These are phyloP conservation scores for Porites evermanni DNA, from an alignment of 92 coral and sea anemone species.

Conservation along the genomic window DNA sequence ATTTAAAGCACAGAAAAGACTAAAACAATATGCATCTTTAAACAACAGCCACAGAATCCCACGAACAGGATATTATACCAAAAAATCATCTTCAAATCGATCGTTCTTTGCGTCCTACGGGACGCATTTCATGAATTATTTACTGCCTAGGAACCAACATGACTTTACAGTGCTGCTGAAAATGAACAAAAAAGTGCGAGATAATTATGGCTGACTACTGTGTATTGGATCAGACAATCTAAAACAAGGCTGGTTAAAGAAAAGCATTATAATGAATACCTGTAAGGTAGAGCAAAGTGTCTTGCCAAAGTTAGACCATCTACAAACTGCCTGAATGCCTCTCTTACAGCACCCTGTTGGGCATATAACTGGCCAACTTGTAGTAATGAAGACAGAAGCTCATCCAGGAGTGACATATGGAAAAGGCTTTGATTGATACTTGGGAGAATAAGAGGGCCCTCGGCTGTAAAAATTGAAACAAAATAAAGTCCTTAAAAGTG, in stretches of 20 bases:
- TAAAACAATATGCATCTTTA: too few species aligned
- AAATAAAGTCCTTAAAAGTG: neutral
- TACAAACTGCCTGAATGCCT: constrained; percentile 73
- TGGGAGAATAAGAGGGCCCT: constrained; percentile 28
- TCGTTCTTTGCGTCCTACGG: too few species aligned
- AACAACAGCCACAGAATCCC: too few species aligned
- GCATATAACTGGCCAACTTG: constrained; percentile 82
- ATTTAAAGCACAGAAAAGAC: too few species aligned
- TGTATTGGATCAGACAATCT: neutral
- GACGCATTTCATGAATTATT: too few species aligned
- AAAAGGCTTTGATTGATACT: constrained; percentile 24
- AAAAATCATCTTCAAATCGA: too few species aligned
- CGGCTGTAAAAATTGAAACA: constrained; percentile 20
- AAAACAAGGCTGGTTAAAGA: neutral
- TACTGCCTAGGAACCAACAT: too few species aligned
- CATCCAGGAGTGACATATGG: constrained; percentile 70
- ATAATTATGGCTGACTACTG: neutral
- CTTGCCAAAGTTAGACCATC: constrained; percentile 86
- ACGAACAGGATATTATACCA: too few species aligned
- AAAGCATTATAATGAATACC: constrained; percentile 43
- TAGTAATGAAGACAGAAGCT: constrained; percentile 62
- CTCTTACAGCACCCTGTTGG: constrained; percentile 90
- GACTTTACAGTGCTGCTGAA: neutral
- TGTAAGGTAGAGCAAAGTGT: constrained; percentile 72
- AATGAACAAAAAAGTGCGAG: neutral